These are phyloP conservation scores for Siniperca undulata DNA, from an alignment of 2,797 vertebrate species.

Conservation along the genomic window DNA sequence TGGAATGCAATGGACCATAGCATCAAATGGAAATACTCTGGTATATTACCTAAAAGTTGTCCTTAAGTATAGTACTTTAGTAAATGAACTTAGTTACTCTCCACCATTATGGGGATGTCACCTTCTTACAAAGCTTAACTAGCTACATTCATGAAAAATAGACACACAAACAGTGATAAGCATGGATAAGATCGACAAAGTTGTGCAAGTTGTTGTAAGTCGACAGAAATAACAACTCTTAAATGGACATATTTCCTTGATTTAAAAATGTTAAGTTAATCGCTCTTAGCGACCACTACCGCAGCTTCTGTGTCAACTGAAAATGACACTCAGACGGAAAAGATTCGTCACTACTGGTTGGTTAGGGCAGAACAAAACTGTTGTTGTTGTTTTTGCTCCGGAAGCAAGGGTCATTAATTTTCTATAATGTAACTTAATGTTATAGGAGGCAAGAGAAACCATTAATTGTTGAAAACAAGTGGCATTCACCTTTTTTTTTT, in stretches of 20 bases:
- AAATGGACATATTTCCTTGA: neutral
- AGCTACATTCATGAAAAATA: neutral
- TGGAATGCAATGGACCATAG: too few species aligned
- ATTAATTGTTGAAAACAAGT: slow-evolving; percentile 11
- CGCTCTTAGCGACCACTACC: neutral
- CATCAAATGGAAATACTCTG: too few species aligned
- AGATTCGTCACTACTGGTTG: neutral
- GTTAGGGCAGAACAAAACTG: neutral
- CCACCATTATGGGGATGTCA: neutral
- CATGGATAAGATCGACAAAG: neutral
- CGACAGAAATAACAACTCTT: neutral
- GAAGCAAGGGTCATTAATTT: slow-evolving; percentile 2
- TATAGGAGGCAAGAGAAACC: neutral
- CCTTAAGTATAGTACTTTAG: neutral
- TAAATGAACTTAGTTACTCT: neutral
- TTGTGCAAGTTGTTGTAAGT: neutral
- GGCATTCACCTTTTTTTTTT: slow-evolving; percentile 9
- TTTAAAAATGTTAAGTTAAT: neutral
- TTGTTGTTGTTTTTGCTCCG: slow-evolving; percentile 26
- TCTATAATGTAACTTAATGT: neutral
- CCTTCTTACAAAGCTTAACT: neutral
- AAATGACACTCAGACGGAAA: neutral
- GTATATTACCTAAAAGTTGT: too few species aligned
- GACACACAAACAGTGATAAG: neutral
- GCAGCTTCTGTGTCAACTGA: neutral